Percentiles rank a stretch among this genome's conserved stretches.
These are phyloP conservation scores for Erpobdella octoculata DNA, from an alignment of 2,888 invertebrate species.

Conservation along the genomic window DNA sequence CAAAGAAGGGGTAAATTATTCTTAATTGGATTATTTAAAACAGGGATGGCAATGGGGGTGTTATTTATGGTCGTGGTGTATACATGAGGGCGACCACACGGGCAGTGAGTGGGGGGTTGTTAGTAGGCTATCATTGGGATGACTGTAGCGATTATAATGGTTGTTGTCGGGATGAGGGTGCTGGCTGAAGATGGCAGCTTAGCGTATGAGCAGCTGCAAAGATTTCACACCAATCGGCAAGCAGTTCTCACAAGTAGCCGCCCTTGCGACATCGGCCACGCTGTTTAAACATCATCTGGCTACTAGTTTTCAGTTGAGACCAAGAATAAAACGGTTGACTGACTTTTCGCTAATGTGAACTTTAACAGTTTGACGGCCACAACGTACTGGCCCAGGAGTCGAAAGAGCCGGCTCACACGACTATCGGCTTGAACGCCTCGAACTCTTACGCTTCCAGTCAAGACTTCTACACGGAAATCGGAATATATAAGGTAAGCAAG, in stretches of 20 bases:
- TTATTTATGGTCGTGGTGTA: no score
- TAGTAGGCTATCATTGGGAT: no score
- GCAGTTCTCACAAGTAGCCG: no score
- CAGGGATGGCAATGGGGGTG: no score
- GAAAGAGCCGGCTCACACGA: not conserved
- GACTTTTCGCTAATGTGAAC: not conserved
- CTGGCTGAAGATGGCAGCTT: no score
- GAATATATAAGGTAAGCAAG: constrained; percentile 12
- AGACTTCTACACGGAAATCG: constrained; percentile 23
- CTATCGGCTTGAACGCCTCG: not conserved
- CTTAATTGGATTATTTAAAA: no score
- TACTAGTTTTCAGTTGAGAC: not conserved
- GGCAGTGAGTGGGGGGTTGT: no score
- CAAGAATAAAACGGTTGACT: not conserved
- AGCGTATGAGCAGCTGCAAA: not conserved
- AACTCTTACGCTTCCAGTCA: not conserved
- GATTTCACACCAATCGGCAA: not conserved
- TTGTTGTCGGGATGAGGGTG: no score
- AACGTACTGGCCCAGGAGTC: constrained; percentile 15
- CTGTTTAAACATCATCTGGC: no score
- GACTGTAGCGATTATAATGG: no score
- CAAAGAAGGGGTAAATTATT: not conserved
- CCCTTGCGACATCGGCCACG: no score
- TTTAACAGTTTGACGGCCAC: constrained; percentile 8
- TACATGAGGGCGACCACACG: no score